Percentiles rank a stretch among this genome's conserved stretches.
These are phyloP conservation scores for Stenolophus ochropezus DNA, from an alignment of 2,888 invertebrate genomes.

Conservation along the genomic window DNA sequence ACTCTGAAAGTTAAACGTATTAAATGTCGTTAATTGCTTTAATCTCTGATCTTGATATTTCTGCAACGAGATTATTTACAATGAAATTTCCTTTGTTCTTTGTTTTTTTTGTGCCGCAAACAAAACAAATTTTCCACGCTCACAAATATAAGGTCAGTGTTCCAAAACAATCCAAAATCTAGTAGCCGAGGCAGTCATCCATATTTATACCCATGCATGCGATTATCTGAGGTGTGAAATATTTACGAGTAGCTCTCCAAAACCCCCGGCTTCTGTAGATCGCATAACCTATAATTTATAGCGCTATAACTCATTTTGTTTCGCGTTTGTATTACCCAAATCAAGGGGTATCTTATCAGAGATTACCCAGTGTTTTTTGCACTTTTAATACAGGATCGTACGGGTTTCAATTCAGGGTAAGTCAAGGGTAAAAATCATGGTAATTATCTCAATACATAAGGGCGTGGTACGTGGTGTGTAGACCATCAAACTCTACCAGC, in stretches of 20 bases:
- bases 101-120: not conserved
- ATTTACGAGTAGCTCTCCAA: slow-evolving; percentile 13
- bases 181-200: not conserved
- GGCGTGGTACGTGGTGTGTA: slow-evolving; percentile 40
- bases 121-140: not conserved
- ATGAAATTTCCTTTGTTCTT: not conserved
- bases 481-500: slow-evolving; percentile 24
- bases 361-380: slow-evolving; percentile 35
- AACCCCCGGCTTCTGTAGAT: slow-evolving; percentile 22
- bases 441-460: slow-evolving; percentile 46
- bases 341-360: slow-evolving; percentile 47
- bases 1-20: too few relatives aligned
- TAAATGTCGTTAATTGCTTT: too few relatives aligned
- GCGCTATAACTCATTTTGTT: slow-evolving; percentile 53
- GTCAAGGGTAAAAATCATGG: slow-evolving; percentile 57
- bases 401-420: slow-evolving; percentile 51
- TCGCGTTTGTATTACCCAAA: slow-evolving; percentile 13
- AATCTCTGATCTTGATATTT: too few relatives aligned
- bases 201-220: not conserved
- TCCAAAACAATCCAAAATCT: not conserved
- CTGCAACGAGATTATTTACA: too few relatives aligned
- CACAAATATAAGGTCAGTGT: not conserved
- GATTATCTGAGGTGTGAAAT: slow-evolving; percentile 41
- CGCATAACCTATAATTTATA: slow-evolving; percentile 52
- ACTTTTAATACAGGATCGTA: slow-evolving; percentile 2